These are phyloP conservation scores for Malurus melanocephalus DNA, from an alignment of 2,113 vertebrate genomes.

Conservation along the genomic window DNA sequence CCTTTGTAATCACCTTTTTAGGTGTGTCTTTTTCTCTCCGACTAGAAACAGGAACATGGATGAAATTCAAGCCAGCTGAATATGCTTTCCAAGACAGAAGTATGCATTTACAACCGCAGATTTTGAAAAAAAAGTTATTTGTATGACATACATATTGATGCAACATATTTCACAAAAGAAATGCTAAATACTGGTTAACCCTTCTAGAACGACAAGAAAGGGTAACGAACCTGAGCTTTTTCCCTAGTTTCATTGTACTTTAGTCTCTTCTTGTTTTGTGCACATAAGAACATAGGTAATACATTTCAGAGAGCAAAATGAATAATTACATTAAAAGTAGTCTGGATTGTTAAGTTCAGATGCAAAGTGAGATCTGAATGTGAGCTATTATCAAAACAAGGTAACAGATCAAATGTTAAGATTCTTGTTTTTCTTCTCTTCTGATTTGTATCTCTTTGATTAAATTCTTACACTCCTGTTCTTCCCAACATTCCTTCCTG, in stretches of 20 bases:
- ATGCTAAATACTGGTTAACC: background rate
- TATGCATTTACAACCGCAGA: background rate
- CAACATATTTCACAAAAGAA: background rate
- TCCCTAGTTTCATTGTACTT: background rate
- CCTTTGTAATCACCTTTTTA: background rate
- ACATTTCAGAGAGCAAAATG: background rate
- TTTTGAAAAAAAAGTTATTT: background rate
- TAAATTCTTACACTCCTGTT: background rate
- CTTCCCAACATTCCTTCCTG: background rate
- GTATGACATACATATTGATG: background rate
- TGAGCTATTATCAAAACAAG: background rate
- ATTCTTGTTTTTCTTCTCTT: background rate
- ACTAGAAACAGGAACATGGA: background rate
- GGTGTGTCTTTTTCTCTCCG: background rate
- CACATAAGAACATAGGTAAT: background rate
- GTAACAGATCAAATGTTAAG: background rate
- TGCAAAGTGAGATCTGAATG: background rate
- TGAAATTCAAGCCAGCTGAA: background rate
- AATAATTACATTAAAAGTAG: background rate
- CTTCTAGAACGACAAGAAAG: background rate
- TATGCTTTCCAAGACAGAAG: background rate
- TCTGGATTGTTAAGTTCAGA: background rate
- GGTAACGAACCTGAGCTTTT: background rate
- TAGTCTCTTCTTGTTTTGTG: background rate
- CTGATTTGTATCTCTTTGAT: background rate